phyloP scores from a whole-genome alignment of 2,888 invertebrate species.

The Drosophila atripex region DNA sequence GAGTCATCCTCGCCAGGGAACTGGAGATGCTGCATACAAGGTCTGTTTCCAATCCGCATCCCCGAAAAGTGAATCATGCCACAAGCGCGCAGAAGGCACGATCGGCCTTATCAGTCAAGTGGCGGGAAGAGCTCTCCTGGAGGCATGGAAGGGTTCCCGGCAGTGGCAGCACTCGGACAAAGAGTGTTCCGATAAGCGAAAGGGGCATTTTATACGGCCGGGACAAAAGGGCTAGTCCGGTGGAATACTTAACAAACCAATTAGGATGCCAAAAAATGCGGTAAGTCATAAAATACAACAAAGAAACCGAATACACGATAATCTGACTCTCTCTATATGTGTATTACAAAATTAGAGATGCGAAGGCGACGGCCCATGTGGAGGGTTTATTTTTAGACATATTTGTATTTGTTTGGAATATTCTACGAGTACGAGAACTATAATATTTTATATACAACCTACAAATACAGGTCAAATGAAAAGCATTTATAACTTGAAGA shows the following conservation, averaged over 20 bases:
- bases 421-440: neutral
- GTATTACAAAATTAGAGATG: slow-evolving; percentile 31
- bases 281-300: slow-evolving; percentile 70
- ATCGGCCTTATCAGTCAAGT: slow-evolving; percentile 60
- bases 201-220: slow-evolving; percentile 52
- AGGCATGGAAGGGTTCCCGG: slow-evolving; percentile 27
- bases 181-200: slow-evolving; percentile 58
- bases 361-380: neutral
- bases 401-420: neutral
- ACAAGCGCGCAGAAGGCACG: slow-evolving; percentile 54
- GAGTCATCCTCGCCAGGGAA: slow-evolving; percentile 51
- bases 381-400: neutral
- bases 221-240: slow-evolving; percentile 23
- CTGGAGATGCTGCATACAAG: neutral
- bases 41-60: slow-evolving; percentile 19
- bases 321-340: slow-evolving; percentile 43
- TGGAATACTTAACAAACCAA: slow-evolving; percentile 74
- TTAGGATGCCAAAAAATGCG: slow-evolving; percentile 73
- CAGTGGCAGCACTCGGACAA: slow-evolving; percentile 54
- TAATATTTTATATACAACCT: too few species aligned
- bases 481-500: neutral
- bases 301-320: slow-evolving; percentile 25
- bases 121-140: slow-evolving; percentile 31
- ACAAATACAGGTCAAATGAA: neutral
- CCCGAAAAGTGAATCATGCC: slow-evolving; percentile 61